A percentile compares a stretch with the other conserved stretches of the same genome.
phyloP scores from a whole-genome alignment of 2,113 vertebrate species.

The Callipepla californica region DNA sequence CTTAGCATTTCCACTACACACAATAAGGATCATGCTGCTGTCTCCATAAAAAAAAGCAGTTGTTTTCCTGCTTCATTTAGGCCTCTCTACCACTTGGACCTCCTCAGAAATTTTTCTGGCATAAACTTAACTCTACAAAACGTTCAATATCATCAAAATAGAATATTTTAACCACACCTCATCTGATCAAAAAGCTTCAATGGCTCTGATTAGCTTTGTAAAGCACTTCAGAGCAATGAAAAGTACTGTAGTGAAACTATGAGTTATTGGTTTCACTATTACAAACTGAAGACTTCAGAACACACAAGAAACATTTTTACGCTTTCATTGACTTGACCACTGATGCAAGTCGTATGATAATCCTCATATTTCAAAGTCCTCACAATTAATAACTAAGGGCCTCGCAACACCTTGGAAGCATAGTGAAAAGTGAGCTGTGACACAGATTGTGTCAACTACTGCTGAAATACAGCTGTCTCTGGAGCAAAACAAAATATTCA shows the following conservation, averaged over 20 bases:
- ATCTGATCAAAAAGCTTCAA: neutral
- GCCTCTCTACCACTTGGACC: neutral
- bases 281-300: neutral
- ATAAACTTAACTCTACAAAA: neutral
- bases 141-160: neutral
- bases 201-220: neutral
- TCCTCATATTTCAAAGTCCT: neutral
- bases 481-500: neutral
- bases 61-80: neutral
- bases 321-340: neutral
- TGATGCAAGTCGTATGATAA: neutral
- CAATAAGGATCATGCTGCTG: neutral
- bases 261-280: neutral
- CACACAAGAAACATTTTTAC: neutral
- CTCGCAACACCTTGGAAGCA: constrained; percentile 7
- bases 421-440: neutral
- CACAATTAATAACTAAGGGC: neutral
- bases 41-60: neutral
- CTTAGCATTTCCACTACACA: too few species aligned
- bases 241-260: neutral
- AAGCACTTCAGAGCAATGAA: neutral
- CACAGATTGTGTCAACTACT: neutral
- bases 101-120: neutral
- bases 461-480: neutral
- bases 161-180: neutral